A percentile compares a stretch with the other conserved stretches of the same genome.
Evolutionary conservation across 2,888 invertebrate species (phyloP).

Genomic region (Sceliomorpha sp.): DNA sequence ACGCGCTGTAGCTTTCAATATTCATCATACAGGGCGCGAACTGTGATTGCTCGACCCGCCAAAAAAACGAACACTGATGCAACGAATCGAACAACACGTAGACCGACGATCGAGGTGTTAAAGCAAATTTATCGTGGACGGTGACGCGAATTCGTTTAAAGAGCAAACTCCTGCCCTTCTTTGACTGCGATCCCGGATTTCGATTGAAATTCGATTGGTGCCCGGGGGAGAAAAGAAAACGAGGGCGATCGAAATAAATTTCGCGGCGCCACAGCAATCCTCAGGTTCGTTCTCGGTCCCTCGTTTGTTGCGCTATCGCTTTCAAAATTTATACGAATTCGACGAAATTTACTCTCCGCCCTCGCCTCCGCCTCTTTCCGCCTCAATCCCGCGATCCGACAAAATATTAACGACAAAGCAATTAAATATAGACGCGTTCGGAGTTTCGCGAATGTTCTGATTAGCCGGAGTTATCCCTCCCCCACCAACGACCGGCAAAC

Average conservation of each 20-base stretch:
- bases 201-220: conserved; percentile 54
- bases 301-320: conserved; percentile 10
- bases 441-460: conserved; percentile 20
- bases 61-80: conserved; percentile 15
- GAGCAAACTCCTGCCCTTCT: conserved; percentile 24
- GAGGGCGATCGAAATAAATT: conserved; percentile 51
- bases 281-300: conserved; percentile 11
- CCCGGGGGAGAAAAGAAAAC: conserved; percentile 43
- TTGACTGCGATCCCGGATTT: conserved; percentile 30
- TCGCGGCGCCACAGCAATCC: conserved; percentile 30
- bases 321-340: conserved; percentile 12
- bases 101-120: conserved; percentile 42
- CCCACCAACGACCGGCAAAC: conserved; percentile 20
- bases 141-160: conserved; percentile 50
- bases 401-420: conserved; percentile 39
- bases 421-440: conserved; percentile 37
- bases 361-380: not conserved
- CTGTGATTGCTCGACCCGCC: no score
- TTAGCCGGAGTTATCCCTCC: conserved; percentile 35
- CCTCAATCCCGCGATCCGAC: conserved; percentile 1
- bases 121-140: conserved; percentile 54
- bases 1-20: no score
- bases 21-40: no score
- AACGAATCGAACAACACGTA: conserved; percentile 19
- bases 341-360: not conserved